phyloP scores from a whole-genome alignment of 1,140 invertebrate genomes.

The Drosophila navojoa region DNA sequence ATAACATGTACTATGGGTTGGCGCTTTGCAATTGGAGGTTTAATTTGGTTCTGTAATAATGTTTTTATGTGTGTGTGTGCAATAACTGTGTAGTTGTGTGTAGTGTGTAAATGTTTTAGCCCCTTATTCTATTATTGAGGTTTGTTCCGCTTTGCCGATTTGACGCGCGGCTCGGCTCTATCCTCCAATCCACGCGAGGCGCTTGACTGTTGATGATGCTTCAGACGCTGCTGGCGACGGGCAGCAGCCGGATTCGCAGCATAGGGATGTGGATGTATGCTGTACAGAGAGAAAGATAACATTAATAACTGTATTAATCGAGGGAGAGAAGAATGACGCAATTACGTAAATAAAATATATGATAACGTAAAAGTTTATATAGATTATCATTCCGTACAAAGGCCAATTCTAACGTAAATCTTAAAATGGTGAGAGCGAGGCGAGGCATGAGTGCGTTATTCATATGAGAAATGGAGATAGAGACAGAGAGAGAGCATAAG shows the following conservation, averaged over 20 bases:
- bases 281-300: constrained; percentile 22
- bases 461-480: constrained; percentile 19
- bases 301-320: constrained; percentile 3
- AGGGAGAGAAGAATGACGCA: background rate
- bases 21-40: constrained; percentile 31
- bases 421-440: constrained; percentile 36
- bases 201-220: constrained; percentile 47
- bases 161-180: constrained; percentile 22
- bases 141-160: constrained; percentile 57
- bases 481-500: constrained; percentile 29
- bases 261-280: constrained; percentile 74
- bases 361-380: constrained; percentile 40
- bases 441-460: constrained; percentile 15
- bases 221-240: constrained; percentile 62
- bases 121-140: constrained; percentile 37
- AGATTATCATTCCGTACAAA: constrained; percentile 63
- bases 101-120: constrained; percentile 7
- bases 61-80: constrained; percentile 1
- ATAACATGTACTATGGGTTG: constrained; percentile 7
- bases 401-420: constrained; percentile 69
- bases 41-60: constrained; percentile 2
- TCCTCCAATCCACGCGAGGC: constrained; percentile 18
- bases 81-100: constrained; percentile 9
- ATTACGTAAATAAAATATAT: constrained; percentile 31
- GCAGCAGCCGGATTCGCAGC: constrained; percentile 38